phyloP scores from a whole-genome alignment of 2,113 vertebrate genomes.

The Elephantulus edwardii region DNA sequence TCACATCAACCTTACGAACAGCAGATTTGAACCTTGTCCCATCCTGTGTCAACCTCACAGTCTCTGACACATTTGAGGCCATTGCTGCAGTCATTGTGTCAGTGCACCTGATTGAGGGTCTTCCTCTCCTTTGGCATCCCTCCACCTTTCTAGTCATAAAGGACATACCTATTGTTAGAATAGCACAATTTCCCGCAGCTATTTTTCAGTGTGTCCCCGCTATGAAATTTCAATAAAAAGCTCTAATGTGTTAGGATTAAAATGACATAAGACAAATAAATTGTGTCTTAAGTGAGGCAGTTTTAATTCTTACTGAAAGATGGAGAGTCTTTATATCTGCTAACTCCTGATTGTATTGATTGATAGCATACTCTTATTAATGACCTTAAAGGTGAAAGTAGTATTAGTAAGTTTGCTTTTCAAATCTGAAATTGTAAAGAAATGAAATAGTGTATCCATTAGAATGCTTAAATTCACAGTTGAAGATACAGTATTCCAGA shows the following conservation, averaged over 20 bases:
- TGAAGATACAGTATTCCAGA: slow-evolving; percentile 18
- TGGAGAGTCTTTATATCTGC: slow-evolving; percentile 22
- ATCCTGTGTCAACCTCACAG: no score
- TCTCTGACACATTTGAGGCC: no score
- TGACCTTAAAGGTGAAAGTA: slow-evolving; percentile 35
- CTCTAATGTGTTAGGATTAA: slow-evolving; percentile 22
- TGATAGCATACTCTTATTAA: slow-evolving; percentile 3
- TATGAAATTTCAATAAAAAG: slow-evolving; percentile 17
- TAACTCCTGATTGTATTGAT: slow-evolving; percentile 20
- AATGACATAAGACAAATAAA: background rate
- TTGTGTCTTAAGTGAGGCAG: background rate
- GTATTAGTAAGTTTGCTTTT: slow-evolving; percentile 33
- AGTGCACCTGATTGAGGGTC: no score
- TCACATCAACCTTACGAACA: no score
- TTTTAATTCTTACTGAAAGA: slow-evolving; percentile 47
- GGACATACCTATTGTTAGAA: background rate
- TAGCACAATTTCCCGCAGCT: background rate
- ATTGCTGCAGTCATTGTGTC: no score
- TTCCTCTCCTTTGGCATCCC: no score
- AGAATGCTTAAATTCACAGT: slow-evolving; percentile 53
- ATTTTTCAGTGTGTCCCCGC: background rate
- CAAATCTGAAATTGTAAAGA: slow-evolving; percentile 5
- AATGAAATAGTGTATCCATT: background rate
- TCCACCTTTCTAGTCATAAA: no score
- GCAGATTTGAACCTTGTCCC: no score